These are phyloP conservation scores for Drosophila punjabiensis DNA, from an alignment of 1,140 invertebrate genomes.

Conservation along the genomic window DNA sequence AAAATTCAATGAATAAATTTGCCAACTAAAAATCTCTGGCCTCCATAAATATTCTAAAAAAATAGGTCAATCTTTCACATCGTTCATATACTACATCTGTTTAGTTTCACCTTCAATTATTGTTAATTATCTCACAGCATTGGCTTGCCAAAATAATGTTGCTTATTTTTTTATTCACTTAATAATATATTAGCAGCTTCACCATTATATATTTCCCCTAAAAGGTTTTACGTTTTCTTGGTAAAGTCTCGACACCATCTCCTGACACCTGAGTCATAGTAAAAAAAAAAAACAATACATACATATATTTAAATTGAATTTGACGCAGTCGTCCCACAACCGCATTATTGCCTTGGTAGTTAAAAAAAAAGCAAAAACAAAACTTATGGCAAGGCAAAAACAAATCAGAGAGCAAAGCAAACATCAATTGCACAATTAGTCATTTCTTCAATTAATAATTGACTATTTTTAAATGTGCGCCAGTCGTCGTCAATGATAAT, in stretches of 20 bases:
- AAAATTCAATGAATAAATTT: background rate
- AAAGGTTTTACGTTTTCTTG: conserved; percentile 26
- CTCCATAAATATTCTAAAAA: background rate
- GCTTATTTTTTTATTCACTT: background rate
- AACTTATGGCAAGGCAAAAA: conserved; percentile 19
- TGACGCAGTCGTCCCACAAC: conserved; percentile 35
- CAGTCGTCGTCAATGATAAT: conserved; percentile 20
- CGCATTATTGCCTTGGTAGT: conserved; percentile 51
- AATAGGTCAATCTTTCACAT: conserved; percentile 8
- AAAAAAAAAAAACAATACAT: background rate
- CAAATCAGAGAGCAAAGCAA: conserved; percentile 32
- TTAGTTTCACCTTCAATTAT: conserved; percentile 11
- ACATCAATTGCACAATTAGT: conserved; percentile 77
- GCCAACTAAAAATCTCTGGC: background rate
- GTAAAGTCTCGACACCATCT: conserved; percentile 20
- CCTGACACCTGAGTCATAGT: conserved; percentile 52
- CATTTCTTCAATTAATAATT: conserved; percentile 79
- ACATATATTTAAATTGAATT: conserved; percentile 54
- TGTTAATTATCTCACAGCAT: background rate
- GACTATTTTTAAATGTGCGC: conserved; percentile 76
- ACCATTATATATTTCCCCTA: conserved; percentile 10
- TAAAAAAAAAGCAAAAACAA: conserved; percentile 19
- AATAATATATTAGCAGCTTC: conserved; percentile 5
- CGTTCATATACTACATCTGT: background rate
- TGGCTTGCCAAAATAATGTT: background rate